phyloP scores from a whole-genome alignment of 2,113 vertebrate genomes.

The Euleptes europaea region DNA sequence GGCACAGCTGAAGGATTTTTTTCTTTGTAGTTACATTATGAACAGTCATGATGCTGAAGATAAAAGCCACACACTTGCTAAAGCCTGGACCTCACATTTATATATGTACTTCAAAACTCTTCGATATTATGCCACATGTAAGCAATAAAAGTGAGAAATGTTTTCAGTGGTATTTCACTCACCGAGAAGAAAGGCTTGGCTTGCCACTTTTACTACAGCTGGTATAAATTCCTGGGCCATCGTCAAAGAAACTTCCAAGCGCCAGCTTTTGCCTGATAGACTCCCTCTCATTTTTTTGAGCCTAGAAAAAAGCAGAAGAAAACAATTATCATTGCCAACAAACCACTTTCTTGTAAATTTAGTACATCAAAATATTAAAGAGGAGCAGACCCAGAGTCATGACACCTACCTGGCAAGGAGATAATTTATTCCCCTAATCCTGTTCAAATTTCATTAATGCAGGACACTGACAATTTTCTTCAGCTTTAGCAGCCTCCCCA shows the following conservation, averaged over 20 bases:
- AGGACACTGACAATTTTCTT: too few relatives aligned
- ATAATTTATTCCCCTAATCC: neutral
- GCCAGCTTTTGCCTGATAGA: slow-evolving; percentile 99
- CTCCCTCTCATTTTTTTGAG: slow-evolving; percentile 99
- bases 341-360: neutral
- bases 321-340: neutral
- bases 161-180: slow-evolving; percentile 50
- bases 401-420: neutral
- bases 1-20: neutral
- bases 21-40: neutral
- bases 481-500: too few relatives aligned
- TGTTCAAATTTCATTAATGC: neutral
- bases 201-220: slow-evolving; percentile 98
- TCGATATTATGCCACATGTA: neutral
- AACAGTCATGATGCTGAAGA: fast-evolving
- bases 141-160: neutral
- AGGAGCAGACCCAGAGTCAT: neutral
- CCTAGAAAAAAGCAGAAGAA: slow-evolving; percentile 74
- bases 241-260: slow-evolving; percentile 97
- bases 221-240: slow-evolving; percentile 96
- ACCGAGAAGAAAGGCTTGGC: slow-evolving; percentile 97
- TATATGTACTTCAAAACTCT: neutral
- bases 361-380: neutral
- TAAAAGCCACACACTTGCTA: fast-evolving
- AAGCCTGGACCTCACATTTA: fast-evolving